Evolutionary conservation across 1,140 invertebrate genomes (phyloP), one percentile per base, ranked within the genome.

Genomic region (Camponotus pennsylvanicus): DNA sequence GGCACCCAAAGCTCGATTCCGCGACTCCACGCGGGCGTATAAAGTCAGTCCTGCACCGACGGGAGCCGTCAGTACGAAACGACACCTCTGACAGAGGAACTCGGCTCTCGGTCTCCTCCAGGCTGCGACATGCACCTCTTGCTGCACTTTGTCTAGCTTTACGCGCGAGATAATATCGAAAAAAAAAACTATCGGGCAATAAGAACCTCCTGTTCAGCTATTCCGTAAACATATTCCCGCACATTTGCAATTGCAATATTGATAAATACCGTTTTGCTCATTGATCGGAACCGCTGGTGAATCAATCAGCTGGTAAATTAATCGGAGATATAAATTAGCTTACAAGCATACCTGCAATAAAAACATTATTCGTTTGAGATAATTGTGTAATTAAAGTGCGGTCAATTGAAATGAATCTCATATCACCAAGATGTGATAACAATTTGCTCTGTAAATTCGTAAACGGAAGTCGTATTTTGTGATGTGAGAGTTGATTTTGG

Each of bases 31-130:
- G 66, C 87, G 80, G 70, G 71, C 79, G 78, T 91, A 91, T 91
- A 91, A 91, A 91, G 87, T 91, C 90, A 82, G 86, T 91, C 75
- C 87, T 89, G 85, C 75, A 77, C 67, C 87, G 87, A 89, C 87
- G 85, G 84, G 84, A 89, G 87, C 89, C 89, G 90, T 90, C 89
- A 91, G 90, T 91, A 89, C 87, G 77, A 86, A 85, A 91, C 87
- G 86, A 91, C 75, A 90, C 87, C 86, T 90, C 90, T 80, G 83
- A 86, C 78, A 82, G 86, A 86, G 77, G 73, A 84, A 79, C 78
- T 87, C 88, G 88, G 34, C 63, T 90, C 85, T 79, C 85, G 73
- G 85, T 89, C 52, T 84, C 63, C 83, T 61, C 49, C 59, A 70
- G 57, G 66, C 70, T 55, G 63, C 63, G 32, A 34, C 70, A 89